Evolutionary conservation across 2,113 vertebrate genomes (phyloP).

Genomic region (Cercocebus atys): DNA sequence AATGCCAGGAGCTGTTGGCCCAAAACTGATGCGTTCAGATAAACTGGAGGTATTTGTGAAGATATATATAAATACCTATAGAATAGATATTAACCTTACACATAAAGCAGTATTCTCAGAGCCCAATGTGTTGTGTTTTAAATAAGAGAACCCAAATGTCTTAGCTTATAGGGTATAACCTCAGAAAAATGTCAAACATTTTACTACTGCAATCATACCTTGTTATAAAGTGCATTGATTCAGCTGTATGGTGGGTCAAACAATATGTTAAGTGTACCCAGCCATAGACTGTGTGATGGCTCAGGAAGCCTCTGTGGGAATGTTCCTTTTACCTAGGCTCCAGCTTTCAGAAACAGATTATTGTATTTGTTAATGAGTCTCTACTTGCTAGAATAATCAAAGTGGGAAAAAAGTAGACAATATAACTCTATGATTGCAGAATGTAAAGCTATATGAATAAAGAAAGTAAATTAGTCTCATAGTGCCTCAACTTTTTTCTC

Average conservation of each 20-base stretch:
- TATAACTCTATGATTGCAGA: not conserved
- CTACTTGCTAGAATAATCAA: conserved; percentile 3
- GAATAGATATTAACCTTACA: conserved; percentile 4
- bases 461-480: not conserved
- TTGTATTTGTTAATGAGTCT: conserved; percentile 1
- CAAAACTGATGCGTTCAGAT: conserved; percentile 95
- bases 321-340: not conserved
- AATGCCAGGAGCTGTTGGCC: conserved; percentile 89
- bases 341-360: not conserved
- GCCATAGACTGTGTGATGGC: not conserved
- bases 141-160: not conserved
- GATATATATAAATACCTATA: conserved; percentile 20
- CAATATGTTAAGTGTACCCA: not conserved
- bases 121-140: not conserved
- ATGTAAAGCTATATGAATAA: not conserved
- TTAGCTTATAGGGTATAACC: not conserved
- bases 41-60: conserved; percentile 94
- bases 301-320: not conserved
- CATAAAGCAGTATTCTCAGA: not conserved
- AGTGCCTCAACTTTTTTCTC: not conserved
- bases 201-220: not conserved
- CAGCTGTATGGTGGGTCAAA: not conserved
- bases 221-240: not conserved
- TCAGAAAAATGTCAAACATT: not conserved
- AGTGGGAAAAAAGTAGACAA: not conserved